A percentile compares a stretch with the other conserved stretches of the same genome.
Conservation (phyloP, 2,113 vertebrate species). For the Falco punctatus region DNA sequence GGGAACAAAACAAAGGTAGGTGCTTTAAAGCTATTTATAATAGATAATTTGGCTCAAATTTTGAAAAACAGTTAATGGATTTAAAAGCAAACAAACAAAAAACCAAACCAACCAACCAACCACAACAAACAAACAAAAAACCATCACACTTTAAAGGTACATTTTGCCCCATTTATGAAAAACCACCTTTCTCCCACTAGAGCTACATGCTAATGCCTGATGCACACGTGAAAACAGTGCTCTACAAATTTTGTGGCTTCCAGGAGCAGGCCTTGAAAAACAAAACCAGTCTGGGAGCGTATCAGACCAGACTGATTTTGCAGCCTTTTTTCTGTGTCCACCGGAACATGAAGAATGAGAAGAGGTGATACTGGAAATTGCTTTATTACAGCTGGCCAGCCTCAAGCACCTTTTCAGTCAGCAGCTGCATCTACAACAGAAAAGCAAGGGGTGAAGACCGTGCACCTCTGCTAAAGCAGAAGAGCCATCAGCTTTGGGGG, state of each 20-base stretch:
- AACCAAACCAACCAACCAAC: neutral
- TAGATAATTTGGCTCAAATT: neutral
- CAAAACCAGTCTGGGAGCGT: neutral
- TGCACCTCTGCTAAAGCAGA: neutral
- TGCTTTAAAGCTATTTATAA: neutral
- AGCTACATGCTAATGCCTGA: neutral
- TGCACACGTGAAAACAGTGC: accelerated
- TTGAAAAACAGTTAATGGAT: neutral
- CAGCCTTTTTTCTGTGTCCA: neutral
- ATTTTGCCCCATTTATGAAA: neutral
- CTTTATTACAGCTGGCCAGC: neutral
- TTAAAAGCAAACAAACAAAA: neutral
- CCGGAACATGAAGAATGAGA: neutral
- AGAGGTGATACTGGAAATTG: neutral
- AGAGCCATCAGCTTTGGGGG: neutral
- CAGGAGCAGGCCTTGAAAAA: neutral
- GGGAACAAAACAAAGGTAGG: neutral
- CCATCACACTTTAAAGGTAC: neutral
- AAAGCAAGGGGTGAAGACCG: neutral
- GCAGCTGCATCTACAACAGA: neutral
- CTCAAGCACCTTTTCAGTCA: neutral
- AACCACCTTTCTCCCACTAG: neutral
- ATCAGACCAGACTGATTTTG: neutral
- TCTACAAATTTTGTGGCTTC: neutral
- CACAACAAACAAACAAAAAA: neutral